A percentile compares a stretch with the other conserved stretches of the same genome.
Evolutionary conservation across 2,113 vertebrate genomes (phyloP).

Genomic region (Gracilinanus agilis): DNA sequence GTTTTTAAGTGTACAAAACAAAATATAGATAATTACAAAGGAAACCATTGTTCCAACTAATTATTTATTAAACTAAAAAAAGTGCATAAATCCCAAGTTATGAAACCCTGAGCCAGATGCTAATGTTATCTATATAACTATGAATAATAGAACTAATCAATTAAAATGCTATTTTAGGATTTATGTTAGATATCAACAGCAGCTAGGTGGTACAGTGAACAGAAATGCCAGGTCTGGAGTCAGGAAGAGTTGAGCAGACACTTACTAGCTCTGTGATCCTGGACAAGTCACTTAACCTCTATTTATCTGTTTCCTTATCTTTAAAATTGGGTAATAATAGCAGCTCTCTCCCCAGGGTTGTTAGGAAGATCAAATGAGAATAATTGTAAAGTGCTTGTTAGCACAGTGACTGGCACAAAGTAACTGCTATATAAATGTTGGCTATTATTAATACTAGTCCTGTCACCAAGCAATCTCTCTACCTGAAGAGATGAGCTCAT

Average conservation of each 20-base stretch:
- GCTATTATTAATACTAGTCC: not conserved
- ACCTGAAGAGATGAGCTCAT: conserved; percentile 91
- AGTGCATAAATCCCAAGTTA: not conserved
- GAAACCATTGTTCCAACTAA: not conserved
- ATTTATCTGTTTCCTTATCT: not conserved
- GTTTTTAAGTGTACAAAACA: not conserved
- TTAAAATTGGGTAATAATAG: not conserved
- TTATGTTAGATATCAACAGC: not conserved
- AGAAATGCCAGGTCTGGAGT: not conserved
- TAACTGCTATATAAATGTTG: not conserved
- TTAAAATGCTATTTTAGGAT: not conserved
- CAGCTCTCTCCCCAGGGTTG: not conserved
- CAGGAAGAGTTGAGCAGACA: not conserved
- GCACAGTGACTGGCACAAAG: not conserved
- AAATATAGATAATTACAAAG: not conserved
- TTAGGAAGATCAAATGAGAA: not conserved
- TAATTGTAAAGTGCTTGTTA: not conserved
- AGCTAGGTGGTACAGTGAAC: not conserved
- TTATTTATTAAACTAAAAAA: not conserved
- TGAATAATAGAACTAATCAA: not conserved
- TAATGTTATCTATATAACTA: not conserved
- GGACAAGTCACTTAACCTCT: not conserved
- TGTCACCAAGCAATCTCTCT: conserved; percentile 34
- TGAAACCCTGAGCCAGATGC: not conserved
- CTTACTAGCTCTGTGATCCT: not conserved